A percentile compares a stretch with the other conserved stretches of the same genome.
Evolutionary conservation across 37 sponge, comb jelly and placozoan genomes (phyloP).

Genomic region (Ephydatia muelleri): DNA sequence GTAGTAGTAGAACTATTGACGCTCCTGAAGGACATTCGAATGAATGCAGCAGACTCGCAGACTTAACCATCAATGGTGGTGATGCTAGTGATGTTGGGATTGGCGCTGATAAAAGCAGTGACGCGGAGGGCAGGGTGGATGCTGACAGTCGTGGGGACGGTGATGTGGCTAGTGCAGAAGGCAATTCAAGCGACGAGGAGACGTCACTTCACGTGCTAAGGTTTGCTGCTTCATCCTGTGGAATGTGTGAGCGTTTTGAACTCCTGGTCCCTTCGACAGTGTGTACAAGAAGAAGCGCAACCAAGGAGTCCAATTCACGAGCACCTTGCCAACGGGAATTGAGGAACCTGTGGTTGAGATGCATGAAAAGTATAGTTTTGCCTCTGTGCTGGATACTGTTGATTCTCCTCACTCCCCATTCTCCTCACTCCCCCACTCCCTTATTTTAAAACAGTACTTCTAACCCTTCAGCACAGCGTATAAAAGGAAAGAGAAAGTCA

Average conservation of each 20-base stretch:
- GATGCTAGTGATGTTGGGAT: background rate
- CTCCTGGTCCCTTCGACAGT: background rate
- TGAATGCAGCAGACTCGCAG: background rate
- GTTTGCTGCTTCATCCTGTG: no score
- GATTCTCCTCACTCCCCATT: no score
- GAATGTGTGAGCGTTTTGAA: background rate
- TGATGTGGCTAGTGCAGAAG: background rate
- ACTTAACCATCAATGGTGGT: background rate
- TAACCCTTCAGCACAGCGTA: background rate
- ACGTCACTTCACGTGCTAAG: background rate
- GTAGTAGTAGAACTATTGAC: background rate
- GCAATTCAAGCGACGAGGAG: background rate
- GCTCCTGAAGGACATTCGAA: background rate
- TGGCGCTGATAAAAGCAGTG: background rate
- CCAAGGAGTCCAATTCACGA: background rate
- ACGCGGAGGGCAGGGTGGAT: background rate
- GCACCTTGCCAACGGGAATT: background rate
- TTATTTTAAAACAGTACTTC: background rate
- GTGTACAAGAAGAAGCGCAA: background rate
- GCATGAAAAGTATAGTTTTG: background rate
- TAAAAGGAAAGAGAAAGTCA: background rate
- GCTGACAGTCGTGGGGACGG: background rate
- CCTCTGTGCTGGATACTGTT: no score
- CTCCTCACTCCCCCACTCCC: no score
- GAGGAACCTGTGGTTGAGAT: background rate